phyloP scores from a whole-genome alignment of 2,888 invertebrate genomes.

The Scaptodrosophila latifasciaeformis region DNA sequence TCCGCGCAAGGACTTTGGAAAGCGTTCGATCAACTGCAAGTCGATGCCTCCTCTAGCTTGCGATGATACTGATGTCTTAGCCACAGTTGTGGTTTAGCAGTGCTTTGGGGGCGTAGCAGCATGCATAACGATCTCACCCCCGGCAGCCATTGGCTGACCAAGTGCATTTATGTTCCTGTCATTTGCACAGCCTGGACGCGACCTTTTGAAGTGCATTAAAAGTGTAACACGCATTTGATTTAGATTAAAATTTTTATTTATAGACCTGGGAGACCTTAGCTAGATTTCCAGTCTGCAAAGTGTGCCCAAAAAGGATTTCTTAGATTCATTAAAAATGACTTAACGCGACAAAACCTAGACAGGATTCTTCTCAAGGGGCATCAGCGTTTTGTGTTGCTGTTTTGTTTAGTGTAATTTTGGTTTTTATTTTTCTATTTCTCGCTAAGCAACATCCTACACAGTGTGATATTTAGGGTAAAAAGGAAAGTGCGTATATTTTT shows the following conservation, averaged over 20 bases:
- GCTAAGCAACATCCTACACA: conserved; percentile 72
- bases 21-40: conserved; percentile 81
- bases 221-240: conserved; percentile 30
- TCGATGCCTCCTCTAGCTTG: conserved; percentile 68
- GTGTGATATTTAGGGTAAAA: conserved; percentile 74
- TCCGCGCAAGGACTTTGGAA: conserved; percentile 84
- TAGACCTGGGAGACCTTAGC: background rate
- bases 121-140: conserved; percentile 46
- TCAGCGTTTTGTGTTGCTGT: conserved; percentile 31
- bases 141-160: conserved; percentile 25
- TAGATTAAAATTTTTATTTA: conserved; percentile 10
- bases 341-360: too few species aligned
- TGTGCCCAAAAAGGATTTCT: too few species aligned
- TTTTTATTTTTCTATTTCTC: conserved; percentile 34
- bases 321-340: too few species aligned
- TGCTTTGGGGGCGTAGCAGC: background rate
- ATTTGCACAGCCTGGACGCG: conserved; percentile 51
- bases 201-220: conserved; percentile 57
- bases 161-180: conserved; percentile 15
- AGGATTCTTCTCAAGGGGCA: too few species aligned
- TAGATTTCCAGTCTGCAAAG: background rate
- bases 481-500: conserved; percentile 10
- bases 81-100: conserved; percentile 78
- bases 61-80: conserved; percentile 76
- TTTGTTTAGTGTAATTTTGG: conserved; percentile 44